Evolutionary conservation across 1,140 invertebrate genomes (phyloP).

Genomic region (Drosophila nigrodunni): DNA sequence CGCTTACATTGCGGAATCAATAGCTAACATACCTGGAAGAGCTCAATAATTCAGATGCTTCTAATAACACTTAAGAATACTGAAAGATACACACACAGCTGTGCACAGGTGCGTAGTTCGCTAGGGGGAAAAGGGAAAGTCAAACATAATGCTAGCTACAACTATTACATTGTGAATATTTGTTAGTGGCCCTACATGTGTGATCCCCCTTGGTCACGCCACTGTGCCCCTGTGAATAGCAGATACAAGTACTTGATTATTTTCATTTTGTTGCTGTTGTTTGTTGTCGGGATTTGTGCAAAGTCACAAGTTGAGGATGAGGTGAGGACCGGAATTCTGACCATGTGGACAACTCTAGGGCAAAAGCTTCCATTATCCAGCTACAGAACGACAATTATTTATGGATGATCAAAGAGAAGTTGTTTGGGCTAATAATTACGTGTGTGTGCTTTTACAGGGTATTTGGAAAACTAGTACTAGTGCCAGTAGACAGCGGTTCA

Average conservation of each 20-base stretch:
- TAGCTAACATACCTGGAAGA: slow-evolving; percentile 38
- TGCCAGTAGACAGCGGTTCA: neutral
- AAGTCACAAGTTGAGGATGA: neutral
- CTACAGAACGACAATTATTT: neutral
- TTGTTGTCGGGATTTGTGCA: slow-evolving; percentile 7
- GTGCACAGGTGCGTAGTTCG: neutral
- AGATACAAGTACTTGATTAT: slow-evolving; percentile 13
- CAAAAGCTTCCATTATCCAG: neutral
- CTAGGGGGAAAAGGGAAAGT: neutral
- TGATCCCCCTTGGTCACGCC: neutral
- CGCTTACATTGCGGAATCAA: slow-evolving; percentile 43
- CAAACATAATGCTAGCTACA: no score
- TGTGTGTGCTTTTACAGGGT: slow-evolving; percentile 21
- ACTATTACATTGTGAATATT: neutral
- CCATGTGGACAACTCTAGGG: slow-evolving; percentile 11
- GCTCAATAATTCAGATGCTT: slow-evolving; percentile 51
- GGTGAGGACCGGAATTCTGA: neutral
- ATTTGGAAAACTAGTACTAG: neutral
- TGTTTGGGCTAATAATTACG: neutral
- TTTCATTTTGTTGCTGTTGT: slow-evolving; percentile 13
- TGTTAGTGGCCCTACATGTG: neutral
- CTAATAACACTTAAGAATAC: slow-evolving; percentile 35
- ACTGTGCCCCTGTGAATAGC: neutral
- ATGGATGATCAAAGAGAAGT: neutral
- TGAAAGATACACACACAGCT: slow-evolving; percentile 1